Evolutionary conservation across 2,113 vertebrate genomes (phyloP).

Genomic region (Nyctibius bracteatus): DNA sequence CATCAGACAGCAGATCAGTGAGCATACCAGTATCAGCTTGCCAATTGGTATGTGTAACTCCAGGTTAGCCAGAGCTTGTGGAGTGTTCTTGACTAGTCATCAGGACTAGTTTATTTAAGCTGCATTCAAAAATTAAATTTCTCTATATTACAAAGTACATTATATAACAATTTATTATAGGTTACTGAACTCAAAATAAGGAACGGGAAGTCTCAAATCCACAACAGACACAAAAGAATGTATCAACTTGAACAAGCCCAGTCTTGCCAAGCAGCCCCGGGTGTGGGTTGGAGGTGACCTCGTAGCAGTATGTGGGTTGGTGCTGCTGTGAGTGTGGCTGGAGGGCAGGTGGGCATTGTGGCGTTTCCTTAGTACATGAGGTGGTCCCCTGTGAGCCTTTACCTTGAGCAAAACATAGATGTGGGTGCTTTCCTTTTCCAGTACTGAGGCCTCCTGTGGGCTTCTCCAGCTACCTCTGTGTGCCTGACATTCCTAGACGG

Average conservation of each 20-base stretch:
- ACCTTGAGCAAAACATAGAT: neutral
- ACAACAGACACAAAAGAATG: neutral
- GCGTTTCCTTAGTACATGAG: accelerated
- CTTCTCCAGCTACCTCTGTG: neutral
- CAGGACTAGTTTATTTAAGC: neutral
- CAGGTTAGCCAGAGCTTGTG: neutral
- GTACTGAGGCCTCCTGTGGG: neutral
- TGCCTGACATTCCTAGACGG: neutral
- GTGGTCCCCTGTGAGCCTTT: neutral
- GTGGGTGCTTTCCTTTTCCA: neutral
- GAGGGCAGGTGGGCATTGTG: neutral
- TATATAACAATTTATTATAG: neutral
- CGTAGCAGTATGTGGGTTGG: neutral
- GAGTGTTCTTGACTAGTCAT: neutral
- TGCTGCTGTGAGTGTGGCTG: neutral
- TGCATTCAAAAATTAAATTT: neutral
- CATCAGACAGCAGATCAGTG: neutral
- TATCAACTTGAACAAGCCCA: no score
- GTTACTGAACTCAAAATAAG: neutral
- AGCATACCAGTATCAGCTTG: neutral
- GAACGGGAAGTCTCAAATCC: neutral
- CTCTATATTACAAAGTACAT: neutral
- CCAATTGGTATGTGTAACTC: accelerated
- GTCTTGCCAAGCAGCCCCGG: accelerated
- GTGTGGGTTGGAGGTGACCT: neutral